A percentile compares a stretch with the other conserved stretches of the same genome.
Evolutionary conservation across 2,797 vertebrate genomes (phyloP).

Genomic region (Sylvia borin): DNA sequence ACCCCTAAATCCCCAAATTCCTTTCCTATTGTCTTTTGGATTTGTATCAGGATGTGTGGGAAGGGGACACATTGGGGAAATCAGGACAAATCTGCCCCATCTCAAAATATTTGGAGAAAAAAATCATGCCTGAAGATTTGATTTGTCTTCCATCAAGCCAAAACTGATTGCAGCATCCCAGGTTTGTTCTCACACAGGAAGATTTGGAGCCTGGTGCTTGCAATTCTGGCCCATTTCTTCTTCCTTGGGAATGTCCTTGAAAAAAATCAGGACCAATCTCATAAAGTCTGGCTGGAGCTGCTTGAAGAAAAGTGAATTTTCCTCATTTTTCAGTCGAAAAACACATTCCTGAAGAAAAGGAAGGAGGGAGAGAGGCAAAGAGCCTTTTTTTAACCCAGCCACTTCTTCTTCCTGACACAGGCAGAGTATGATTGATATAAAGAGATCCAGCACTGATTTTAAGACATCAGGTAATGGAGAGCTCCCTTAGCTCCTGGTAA

Average conservation of each 20-base stretch:
- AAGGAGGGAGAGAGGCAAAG: not conserved
- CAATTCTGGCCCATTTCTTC: not conserved
- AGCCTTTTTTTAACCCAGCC: not conserved
- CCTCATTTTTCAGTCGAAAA: not conserved
- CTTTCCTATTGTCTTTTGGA: not conserved
- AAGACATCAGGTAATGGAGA: conserved; percentile 8
- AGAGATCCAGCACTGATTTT: not conserved
- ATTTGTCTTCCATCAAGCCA: not conserved
- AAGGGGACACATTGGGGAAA: not conserved
- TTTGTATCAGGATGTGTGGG: not conserved
- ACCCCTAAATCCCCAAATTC: not conserved
- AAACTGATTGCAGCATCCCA: not conserved
- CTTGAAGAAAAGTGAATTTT: not conserved
- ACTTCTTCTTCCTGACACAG: not conserved
- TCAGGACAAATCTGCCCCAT: not conserved
- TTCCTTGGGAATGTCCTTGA: not conserved
- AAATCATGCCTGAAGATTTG: not conserved
- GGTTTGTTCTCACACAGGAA: not conserved
- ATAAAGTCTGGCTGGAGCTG: not conserved
- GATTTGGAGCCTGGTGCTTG: not conserved
- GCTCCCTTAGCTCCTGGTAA: not conserved
- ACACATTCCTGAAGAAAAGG: not conserved
- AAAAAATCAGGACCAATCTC: not conserved
- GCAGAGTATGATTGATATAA: not conserved
- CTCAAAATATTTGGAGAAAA: not conserved